These are phyloP conservation scores for Aleiodes sp. DNA, from an alignment of 1,140 invertebrate genomes.

Conservation along the genomic window DNA sequence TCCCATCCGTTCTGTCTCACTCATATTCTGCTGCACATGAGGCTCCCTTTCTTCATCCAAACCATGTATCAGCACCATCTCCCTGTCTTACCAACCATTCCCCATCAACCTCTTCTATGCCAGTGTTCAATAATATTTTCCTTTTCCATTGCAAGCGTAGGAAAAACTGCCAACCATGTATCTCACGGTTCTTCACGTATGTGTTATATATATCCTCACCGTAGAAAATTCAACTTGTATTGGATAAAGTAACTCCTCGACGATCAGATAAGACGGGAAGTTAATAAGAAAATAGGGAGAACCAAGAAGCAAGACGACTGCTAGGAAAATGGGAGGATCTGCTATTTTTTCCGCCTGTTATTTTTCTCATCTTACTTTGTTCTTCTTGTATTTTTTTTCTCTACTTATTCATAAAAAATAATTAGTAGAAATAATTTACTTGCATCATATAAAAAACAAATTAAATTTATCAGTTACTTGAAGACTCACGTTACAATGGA, in stretches of 20 bases:
- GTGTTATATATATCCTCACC: slow-evolving; percentile 8
- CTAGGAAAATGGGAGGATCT: neutral
- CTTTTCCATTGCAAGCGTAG: slow-evolving; percentile 37
- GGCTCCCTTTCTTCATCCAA: slow-evolving; percentile 20
- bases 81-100: neutral
- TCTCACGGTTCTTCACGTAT: slow-evolving; percentile 26
- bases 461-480: too few relatives aligned
- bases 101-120: neutral
- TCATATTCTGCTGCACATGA: neutral
- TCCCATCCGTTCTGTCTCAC: neutral
- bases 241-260: slow-evolving; percentile 21
- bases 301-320: too few relatives aligned
- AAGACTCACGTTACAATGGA: too few relatives aligned
- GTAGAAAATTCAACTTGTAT: slow-evolving; percentile 28
- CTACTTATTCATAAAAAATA: too few relatives aligned
- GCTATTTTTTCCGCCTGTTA: slow-evolving; percentile 14
- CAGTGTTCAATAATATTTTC: slow-evolving; percentile 63
- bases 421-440: too few relatives aligned
- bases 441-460: too few relatives aligned
- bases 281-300: slow-evolving; percentile 37
- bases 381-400: neutral
- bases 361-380: neutral
- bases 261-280: slow-evolving; percentile 37
- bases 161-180: slow-evolving; percentile 31
- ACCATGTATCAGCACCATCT: neutral